phyloP scores from a whole-genome alignment of 2,113 vertebrate species.

The Numenius arquata region DNA sequence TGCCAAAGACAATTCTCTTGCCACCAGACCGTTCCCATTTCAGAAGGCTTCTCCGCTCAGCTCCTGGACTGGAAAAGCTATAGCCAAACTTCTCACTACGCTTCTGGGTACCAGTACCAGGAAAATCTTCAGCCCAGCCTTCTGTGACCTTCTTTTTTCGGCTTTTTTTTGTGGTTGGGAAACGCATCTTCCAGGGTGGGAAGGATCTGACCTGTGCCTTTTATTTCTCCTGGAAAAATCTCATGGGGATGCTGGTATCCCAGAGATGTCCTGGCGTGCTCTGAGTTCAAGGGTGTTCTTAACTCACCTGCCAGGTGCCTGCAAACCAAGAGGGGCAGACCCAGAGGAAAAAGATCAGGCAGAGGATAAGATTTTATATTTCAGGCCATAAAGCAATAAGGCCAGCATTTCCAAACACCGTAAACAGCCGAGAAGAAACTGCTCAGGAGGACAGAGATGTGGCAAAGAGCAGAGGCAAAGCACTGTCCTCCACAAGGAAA shows the following conservation, averaged over 20 bases:
- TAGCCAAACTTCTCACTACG: accelerated
- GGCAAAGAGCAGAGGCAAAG: background rate
- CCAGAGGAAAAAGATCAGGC: background rate
- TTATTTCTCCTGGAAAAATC: background rate
- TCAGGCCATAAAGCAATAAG: background rate
- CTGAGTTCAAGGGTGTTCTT: background rate
- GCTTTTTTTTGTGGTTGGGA: background rate
- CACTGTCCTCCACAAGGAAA: background rate
- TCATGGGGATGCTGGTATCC: background rate
- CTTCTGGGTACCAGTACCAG: background rate
- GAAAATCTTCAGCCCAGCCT: background rate
- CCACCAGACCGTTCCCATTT: background rate
- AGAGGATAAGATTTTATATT: background rate
- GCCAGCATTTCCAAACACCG: background rate
- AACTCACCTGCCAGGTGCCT: background rate
- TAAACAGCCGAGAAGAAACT: background rate
- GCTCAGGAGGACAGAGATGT: background rate
- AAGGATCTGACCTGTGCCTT: background rate
- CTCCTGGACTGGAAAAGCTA: background rate
- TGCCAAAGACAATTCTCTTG: background rate
- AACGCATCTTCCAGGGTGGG: accelerated
- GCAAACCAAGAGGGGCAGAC: background rate
- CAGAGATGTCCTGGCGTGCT: background rate
- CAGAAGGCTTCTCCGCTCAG: background rate
- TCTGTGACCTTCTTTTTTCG: background rate